Percentiles rank a stretch among this genome's conserved stretches.
Evolutionary conservation across 2,113 vertebrate species (phyloP).

Genomic region (Bubo blakistoni): DNA sequence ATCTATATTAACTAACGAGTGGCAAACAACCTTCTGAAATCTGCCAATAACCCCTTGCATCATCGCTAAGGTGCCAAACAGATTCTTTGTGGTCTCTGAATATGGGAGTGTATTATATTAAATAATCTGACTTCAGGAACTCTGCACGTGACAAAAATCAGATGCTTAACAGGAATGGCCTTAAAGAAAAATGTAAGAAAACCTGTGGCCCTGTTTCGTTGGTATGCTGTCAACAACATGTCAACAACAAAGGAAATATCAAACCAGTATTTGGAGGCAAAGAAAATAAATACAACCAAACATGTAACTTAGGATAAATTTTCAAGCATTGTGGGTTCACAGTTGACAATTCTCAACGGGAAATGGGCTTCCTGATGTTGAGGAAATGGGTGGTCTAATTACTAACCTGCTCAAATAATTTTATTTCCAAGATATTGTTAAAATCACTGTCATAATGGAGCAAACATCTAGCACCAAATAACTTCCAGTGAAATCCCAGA

Average conservation of each 20-base stretch:
- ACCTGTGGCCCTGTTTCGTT: neutral
- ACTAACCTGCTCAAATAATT: neutral
- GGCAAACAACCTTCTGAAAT: neutral
- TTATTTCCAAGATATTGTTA: neutral
- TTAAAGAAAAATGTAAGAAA: neutral
- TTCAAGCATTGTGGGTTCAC: neutral
- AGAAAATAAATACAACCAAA: neutral
- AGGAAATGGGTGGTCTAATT: neutral
- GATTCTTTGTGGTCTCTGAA: neutral
- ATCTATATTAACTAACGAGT: neutral
- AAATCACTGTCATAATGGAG: neutral
- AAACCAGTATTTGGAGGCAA: neutral
- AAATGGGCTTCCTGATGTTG: neutral
- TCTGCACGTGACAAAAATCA: neutral
- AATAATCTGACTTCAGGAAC: neutral
- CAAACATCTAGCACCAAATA: neutral
- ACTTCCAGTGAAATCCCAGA: neutral
- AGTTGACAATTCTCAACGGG: neutral
- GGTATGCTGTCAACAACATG: neutral
- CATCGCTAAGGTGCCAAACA: neutral
- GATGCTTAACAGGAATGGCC: neutral
- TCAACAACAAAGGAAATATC: neutral
- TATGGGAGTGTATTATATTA: neutral
- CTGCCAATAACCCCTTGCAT: neutral
- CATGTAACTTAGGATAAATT: neutral